Evolutionary conservation across 2,113 vertebrate species (phyloP).

Genomic region (Gulo gulo): DNA sequence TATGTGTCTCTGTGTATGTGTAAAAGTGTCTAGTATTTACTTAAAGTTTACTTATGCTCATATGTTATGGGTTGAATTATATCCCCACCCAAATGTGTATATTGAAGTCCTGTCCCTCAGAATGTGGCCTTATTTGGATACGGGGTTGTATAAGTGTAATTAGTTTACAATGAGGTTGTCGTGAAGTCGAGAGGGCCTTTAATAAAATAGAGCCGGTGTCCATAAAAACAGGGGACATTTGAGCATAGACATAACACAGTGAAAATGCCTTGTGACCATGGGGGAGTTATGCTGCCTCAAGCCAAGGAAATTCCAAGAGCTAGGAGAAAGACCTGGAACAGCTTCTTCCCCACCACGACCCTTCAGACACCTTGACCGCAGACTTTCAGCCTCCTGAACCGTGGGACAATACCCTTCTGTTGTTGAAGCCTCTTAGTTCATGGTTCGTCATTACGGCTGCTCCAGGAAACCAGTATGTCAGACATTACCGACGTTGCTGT

Average conservation of each 20-base stretch:
- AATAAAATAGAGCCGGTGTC: not conserved
- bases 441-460: not conserved
- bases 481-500: fast-evolving
- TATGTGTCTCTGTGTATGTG: not conserved
- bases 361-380: too few species aligned
- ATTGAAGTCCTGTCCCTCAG: not conserved
- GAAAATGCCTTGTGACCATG: not conserved
- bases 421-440: not conserved
- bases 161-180: not conserved
- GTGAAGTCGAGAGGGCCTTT: not conserved
- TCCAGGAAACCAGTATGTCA: not conserved
- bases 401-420: not conserved
- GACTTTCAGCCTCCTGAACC: not conserved
- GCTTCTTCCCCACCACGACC: too few species aligned
- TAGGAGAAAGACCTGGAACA: too few species aligned
- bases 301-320: not conserved
- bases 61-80: not conserved
- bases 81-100: not conserved
- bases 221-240: not conserved
- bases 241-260: not conserved
- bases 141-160: not conserved
- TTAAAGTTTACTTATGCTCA: not conserved
- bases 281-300: not conserved
- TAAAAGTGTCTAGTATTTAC: not conserved
- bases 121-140: not conserved